A percentile compares a stretch with the other conserved stretches of the same genome.
These are phyloP conservation scores for Oryzias dopingdopingensis DNA, from an alignment of 2,797 vertebrate genomes.

Conservation along the genomic window DNA sequence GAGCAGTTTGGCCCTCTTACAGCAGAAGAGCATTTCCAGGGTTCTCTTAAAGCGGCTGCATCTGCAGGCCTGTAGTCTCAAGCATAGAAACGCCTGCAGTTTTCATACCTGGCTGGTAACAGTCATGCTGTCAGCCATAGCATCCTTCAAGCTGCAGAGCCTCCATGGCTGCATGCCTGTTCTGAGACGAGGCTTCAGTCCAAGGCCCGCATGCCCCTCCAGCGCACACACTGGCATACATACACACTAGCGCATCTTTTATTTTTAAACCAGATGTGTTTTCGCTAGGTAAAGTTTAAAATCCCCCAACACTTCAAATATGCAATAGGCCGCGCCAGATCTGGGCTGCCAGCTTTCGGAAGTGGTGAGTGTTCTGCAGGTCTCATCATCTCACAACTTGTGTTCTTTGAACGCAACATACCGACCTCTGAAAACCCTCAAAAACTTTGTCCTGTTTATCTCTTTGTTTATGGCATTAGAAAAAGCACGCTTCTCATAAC, in stretches of 20 bases:
- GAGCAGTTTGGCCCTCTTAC: neutral
- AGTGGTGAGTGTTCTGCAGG: conserved; percentile 11
- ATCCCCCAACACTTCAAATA: conserved; percentile 64
- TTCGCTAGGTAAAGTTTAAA: conserved; percentile 75
- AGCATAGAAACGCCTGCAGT: conserved; percentile 25
- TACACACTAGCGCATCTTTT: conserved; percentile 42
- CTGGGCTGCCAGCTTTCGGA: conserved; percentile 48
- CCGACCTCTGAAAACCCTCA: conserved; percentile 5
- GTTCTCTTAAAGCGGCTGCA: conserved; percentile 12
- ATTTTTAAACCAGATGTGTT: conserved; percentile 78
- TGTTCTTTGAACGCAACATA: neutral
- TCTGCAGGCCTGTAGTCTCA: conserved; percentile 22
- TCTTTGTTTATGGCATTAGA: neutral
- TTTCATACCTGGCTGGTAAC: conserved; percentile 45
- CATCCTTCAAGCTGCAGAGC: conserved; percentile 39
- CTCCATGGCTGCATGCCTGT: conserved; percentile 44
- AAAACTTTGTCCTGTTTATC: conserved; percentile 4
- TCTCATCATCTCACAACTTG: conserved; percentile 7
- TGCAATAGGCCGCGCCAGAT: conserved; percentile 52
- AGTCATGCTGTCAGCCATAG: conserved; percentile 41
- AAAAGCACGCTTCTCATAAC: too few relatives aligned
- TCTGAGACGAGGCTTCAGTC: conserved; percentile 45
- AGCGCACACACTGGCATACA: conserved; percentile 3
- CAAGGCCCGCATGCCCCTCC: conserved; percentile 38
- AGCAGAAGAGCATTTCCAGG: conserved; percentile 8